These are phyloP conservation scores for Tinea trinotella DNA, from an alignment of 2,888 invertebrate species.

Conservation along the genomic window DNA sequence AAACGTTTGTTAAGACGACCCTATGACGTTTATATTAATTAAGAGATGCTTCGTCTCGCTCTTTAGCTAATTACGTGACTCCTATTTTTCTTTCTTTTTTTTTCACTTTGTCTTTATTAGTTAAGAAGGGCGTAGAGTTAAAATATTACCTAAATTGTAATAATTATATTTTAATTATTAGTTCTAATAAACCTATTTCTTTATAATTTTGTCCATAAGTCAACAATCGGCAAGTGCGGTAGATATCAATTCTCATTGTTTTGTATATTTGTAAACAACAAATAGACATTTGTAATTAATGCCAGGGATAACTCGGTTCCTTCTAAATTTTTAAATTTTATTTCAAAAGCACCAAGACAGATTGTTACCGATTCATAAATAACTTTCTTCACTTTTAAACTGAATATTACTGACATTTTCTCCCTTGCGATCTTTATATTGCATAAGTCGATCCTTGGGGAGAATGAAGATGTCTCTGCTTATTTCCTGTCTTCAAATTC, in stretches of 20 bases:
- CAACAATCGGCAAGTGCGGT: neutral
- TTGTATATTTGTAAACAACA: neutral
- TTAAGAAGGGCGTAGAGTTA: neutral
- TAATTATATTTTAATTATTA: too few species aligned
- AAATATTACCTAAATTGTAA: neutral
- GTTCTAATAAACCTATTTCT: too few species aligned
- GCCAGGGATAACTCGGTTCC: too few species aligned
- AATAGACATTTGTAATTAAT: constrained; percentile 3
- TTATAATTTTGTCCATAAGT: too few species aligned
- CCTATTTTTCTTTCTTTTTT: constrained; percentile 15
- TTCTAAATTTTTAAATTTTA: too few species aligned
- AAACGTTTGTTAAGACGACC: constrained; percentile 5
- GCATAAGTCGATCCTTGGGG: constrained; percentile 9
- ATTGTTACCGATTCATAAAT: neutral
- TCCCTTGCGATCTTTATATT: neutral
- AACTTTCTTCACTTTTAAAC: neutral
- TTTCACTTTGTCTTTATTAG: constrained; percentile 17
- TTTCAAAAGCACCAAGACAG: too few species aligned
- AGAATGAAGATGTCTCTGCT: constrained; percentile 3
- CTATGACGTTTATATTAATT: constrained; percentile 18
- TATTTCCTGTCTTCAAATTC: constrained; percentile 1
- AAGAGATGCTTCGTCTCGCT: constrained; percentile 16
- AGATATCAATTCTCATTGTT: neutral
- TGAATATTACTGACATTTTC: constrained; percentile 5
- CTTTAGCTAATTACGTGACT: constrained; percentile 18